Conservation (phyloP, 2,797 vertebrate genomes). For the Pantherophis alleghaniensis region DNA sequence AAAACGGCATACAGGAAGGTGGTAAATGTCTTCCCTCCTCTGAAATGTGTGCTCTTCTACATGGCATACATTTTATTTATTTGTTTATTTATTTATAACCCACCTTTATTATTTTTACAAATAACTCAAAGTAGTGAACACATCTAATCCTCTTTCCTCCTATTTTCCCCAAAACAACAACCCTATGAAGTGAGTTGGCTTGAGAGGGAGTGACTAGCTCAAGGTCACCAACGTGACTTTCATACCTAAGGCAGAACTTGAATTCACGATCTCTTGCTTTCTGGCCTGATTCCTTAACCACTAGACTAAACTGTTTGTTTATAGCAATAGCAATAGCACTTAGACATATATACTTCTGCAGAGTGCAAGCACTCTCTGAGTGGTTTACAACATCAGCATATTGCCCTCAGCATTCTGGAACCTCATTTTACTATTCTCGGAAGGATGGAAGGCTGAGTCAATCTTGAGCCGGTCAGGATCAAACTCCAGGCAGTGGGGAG, state of each 20-base stretch:
- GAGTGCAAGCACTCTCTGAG: not conserved
- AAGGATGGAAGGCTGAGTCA: not conserved
- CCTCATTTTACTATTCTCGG: not conserved
- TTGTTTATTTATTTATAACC: not conserved
- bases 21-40: too few relatives aligned
- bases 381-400: not conserved
- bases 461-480: not conserved
- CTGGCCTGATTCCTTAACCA: not conserved
- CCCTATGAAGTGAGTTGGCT: not conserved
- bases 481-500: not conserved
- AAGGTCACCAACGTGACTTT: not conserved
- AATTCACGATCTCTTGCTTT: not conserved
- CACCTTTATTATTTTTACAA: not conserved
- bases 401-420: not conserved
- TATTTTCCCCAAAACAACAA: not conserved
- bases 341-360: not conserved
- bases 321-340: not conserved
- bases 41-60: too few relatives aligned
- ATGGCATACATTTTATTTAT: not conserved
- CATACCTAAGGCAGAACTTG: not conserved
- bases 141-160: not conserved
- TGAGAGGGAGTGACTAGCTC: not conserved
- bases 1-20: not conserved
- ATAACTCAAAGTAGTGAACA: not conserved
- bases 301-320: not conserved